phyloP scores from a whole-genome alignment of 2,888 invertebrate genomes.

The Athrips mouffetella region DNA sequence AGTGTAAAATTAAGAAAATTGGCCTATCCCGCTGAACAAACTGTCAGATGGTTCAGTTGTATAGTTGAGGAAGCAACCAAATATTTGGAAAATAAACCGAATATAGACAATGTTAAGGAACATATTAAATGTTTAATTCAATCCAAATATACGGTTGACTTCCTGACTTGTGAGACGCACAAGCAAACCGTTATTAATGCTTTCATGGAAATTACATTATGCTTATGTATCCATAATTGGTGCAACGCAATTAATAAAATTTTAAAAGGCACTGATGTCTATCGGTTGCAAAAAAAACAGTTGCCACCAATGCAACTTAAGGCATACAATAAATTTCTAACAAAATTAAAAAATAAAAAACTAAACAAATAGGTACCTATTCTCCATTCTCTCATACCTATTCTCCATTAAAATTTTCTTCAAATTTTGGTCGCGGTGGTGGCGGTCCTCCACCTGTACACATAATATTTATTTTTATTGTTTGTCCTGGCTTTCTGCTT shows the following conservation, averaged over 20 bases:
- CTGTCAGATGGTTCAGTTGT: conserved; percentile 22
- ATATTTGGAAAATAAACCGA: conserved; percentile 22
- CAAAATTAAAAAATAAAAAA: conserved; percentile 18
- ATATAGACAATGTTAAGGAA: conserved; percentile 10
- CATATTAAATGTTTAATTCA: conserved; percentile 17
- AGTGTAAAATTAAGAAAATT: conserved; percentile 19
- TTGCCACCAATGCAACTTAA: conserved; percentile 17
- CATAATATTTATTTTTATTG: no score
- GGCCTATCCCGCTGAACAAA: conserved; percentile 23
- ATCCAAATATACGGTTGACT: conserved; percentile 24
- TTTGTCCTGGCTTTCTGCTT: no score
- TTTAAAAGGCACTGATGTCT: conserved; percentile 19
- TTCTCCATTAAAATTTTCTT: no score
- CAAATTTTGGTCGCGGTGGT: no score
- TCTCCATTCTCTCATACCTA: no score
- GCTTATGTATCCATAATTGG: conserved; percentile 22
- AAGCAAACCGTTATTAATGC: conserved; percentile 14
- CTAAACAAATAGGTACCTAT: conserved; percentile 16
- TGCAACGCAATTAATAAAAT: conserved; percentile 23
- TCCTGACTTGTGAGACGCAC: conserved; percentile 20
- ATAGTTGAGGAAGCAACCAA: conserved; percentile 24
- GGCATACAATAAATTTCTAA: conserved; percentile 16
- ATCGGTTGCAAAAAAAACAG: conserved; percentile 9
- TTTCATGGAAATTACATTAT: conserved; percentile 17
- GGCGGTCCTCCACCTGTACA: no score